Evolutionary conservation across 2,888 invertebrate species (phyloP), one percentile per base, ranked within the genome.

Genomic region (Fragum whitleyi): DNA sequence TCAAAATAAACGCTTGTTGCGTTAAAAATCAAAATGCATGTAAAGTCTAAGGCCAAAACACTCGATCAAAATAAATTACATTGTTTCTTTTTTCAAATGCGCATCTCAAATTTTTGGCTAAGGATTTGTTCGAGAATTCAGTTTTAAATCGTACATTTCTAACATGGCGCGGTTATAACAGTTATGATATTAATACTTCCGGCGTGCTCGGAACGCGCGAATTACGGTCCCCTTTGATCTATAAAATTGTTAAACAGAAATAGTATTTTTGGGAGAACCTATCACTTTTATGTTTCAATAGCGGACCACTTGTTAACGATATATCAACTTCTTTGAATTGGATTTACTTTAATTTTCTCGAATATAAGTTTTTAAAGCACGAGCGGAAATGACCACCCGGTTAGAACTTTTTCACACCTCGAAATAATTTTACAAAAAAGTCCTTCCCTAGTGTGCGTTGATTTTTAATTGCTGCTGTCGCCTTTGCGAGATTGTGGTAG

Each of bases 171-270:
- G 21, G 23, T 57, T 26, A 9, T 21, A 57, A 57, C 21, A 57
- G 51, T 80, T 74, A 65, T 70, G 74, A 77, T 74, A 62, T 74
- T 68, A 73, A 61, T 69, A 74, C 67, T 77, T 81, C 81, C 81
- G 81, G 81, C 32, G 65, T 53, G 61, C 69, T 71, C 51, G 51
- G 55, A 62, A 77, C 77, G 75, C 55, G 67, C 59, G 71, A 77
- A 81, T 81, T 77, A 81, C 42, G 42, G 19, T 47, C 36, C 14
- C 32, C 81, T 81, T 81, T 81, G 81, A 81, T 74, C 71, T 81
- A 47, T 67, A 0, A 77, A 81, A 70, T 70, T 51, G 81, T 62
- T 74, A 74, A 81, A 81, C 77, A 81, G 81, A 74, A 81, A 74
- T 23, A 42, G 61, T 71, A 74, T 74, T 74, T 74, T 77, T 72